Base-by-base conservation (phyloP, 2,113 vertebrate species). In the Perca schrenkii region DNA sequence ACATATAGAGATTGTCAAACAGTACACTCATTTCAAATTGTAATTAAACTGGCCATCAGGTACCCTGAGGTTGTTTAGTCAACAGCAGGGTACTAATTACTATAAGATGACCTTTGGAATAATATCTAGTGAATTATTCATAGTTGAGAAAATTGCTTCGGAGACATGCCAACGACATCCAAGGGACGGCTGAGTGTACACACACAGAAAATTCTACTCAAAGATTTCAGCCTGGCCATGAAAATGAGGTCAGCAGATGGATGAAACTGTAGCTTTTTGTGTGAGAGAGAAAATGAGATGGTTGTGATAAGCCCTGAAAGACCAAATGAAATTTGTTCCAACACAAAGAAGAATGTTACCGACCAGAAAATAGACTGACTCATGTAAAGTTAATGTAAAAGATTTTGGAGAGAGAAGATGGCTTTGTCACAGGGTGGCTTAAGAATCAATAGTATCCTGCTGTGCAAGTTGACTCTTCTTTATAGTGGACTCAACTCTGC, bases 81-180 rank as follows among this genome's bases (percentile, higher is more conserved):
- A 95, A 95, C 95, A 96, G 94, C 95, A 94, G 94, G 95, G 80
- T 94, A 95, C 95, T 96, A 96, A 96, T 96, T 96, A 95, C 93
- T 95, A 94, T 93, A 94, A 96, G 94, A 95, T 96, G 95, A 96
- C 95, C 95, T 96, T 96, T 96, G 90, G 86, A 95, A 95, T 95
- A 96, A 96, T 96, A 95, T 95, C 93, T 93, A 80, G 93, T 96
- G 95, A 96, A 96, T 96, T 93, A 96, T 96, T 96, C 95, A 96
- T 96, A 92, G 88, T 95, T 93, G 85, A 86, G 92, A 88, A 95
- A 93, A 93, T 93, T 92, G 94, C 93, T 94, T 94, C 87, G 34
- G 93, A 96, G 94, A 95, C 88, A 92, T 86, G 83, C 71, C 86
- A 89, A 90, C 68, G 84, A 93, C 90, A 90, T 94, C 86, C 87